Evolutionary conservation across 1,140 invertebrate species (phyloP).

Genomic region (Drepana arcuata): DNA sequence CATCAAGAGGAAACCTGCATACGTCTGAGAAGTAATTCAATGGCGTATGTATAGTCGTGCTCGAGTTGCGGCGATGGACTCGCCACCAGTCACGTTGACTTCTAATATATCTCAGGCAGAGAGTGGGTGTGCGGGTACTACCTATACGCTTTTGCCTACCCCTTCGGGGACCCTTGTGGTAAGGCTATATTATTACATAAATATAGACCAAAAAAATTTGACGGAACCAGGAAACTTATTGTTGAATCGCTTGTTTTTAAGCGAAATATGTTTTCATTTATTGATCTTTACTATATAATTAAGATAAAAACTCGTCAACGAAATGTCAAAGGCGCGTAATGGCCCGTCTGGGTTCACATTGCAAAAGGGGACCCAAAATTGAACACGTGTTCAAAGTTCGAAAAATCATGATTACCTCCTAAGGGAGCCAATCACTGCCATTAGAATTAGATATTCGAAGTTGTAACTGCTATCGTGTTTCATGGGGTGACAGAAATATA

Average conservation of each 20-base stretch:
- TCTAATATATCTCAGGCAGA: too few relatives aligned
- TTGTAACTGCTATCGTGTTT: conserved; percentile 55
- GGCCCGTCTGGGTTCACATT: conserved; percentile 49
- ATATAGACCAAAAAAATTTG: too few relatives aligned
- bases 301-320: conserved; percentile 1
- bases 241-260: neutral
- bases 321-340: conserved; percentile 31
- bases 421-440: conserved; percentile 62
- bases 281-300: neutral
- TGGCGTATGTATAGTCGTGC: too few relatives aligned
- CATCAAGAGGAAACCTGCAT: too few relatives aligned
- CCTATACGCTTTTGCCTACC: too few relatives aligned
- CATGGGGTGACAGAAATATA: conserved; percentile 41
- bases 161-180: too few relatives aligned
- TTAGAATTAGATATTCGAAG: conserved; percentile 67
- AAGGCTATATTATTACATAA: too few relatives aligned
- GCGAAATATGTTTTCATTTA: neutral
- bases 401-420: conserved; percentile 68
- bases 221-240: too few relatives aligned
- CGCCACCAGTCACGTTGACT: too few relatives aligned
- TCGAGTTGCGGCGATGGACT: too few relatives aligned
- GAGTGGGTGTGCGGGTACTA: too few relatives aligned
- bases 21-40: too few relatives aligned
- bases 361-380: conserved; percentile 48
- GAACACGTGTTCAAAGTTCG: conserved; percentile 64